Conservation (phyloP, 2,888 invertebrate genomes). For the Uloborus plumipes region DNA sequence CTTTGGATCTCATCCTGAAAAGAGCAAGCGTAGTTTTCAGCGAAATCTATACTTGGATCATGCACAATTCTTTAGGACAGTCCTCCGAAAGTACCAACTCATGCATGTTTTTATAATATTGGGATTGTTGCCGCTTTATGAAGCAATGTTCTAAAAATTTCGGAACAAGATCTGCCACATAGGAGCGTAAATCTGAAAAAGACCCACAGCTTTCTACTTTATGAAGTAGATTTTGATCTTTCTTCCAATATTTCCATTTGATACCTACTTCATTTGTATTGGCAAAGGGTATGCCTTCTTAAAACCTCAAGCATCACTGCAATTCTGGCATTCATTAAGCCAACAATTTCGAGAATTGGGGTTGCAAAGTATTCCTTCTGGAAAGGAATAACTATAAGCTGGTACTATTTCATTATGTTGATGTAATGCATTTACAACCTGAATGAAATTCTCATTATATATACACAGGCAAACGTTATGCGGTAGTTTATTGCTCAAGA, state of each 20-base stretch:
- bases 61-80: neutral
- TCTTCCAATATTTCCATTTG: slow-evolving; percentile 2
- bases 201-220: neutral
- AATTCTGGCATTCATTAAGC: neutral
- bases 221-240: neutral
- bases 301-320: too few relatives aligned
- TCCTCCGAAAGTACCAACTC: neutral
- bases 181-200: too few relatives aligned
- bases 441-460: slow-evolving; percentile 8
- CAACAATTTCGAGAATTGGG: neutral
- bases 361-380: neutral
- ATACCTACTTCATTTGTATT: neutral
- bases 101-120: neutral
- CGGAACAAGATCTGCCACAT: neutral
- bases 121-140: neutral
- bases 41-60: slow-evolving; percentile 15
- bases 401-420: neutral
- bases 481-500: slow-evolving; percentile 1
- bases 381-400: neutral
- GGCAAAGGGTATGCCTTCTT: neutral
- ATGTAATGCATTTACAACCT: neutral
- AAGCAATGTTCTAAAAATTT: neutral
- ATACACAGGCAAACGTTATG: slow-evolving; percentile 10
- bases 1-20: slow-evolving; percentile 22
- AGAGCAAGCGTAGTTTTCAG: neutral